phyloP scores from a whole-genome alignment of 2,113 vertebrate species.

The Dolichotis patagonum region DNA sequence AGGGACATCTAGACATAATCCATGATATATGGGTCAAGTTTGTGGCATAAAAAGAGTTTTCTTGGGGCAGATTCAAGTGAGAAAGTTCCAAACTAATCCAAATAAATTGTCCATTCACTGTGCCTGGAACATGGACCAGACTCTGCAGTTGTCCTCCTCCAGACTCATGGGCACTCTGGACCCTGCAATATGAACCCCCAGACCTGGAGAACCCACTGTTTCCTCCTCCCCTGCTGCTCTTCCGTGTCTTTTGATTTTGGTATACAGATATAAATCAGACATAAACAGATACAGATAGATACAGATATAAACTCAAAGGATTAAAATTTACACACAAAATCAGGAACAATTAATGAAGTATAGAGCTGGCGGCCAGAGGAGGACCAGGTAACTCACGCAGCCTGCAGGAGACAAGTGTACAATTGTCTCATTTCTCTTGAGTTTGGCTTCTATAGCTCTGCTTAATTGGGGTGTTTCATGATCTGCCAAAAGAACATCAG shows the following conservation, averaged over 20 bases:
- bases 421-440: background rate
- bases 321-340: background rate
- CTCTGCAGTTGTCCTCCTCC: conserved; percentile 68
- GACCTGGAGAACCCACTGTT: background rate
- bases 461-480: background rate
- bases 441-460: conserved; percentile 2
- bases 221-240: background rate
- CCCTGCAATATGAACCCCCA: background rate
- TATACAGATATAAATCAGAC: no score
- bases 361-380: background rate
- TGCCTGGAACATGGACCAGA: conserved; percentile 79
- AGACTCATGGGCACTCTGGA: background rate
- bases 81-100: conserved; percentile 90
- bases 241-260: background rate
- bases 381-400: background rate
- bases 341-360: background rate
- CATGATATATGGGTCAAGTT: conserved; percentile 87
- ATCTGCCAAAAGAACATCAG: background rate
- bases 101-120: conserved; percentile 88
- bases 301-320: background rate
- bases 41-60: conserved; percentile 91
- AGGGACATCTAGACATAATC: background rate
- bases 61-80: conserved; percentile 91
- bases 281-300: background rate
- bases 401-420: background rate